Conservation (phyloP, 2,113 vertebrate species). For the Glaucidium brasilianum region DNA sequence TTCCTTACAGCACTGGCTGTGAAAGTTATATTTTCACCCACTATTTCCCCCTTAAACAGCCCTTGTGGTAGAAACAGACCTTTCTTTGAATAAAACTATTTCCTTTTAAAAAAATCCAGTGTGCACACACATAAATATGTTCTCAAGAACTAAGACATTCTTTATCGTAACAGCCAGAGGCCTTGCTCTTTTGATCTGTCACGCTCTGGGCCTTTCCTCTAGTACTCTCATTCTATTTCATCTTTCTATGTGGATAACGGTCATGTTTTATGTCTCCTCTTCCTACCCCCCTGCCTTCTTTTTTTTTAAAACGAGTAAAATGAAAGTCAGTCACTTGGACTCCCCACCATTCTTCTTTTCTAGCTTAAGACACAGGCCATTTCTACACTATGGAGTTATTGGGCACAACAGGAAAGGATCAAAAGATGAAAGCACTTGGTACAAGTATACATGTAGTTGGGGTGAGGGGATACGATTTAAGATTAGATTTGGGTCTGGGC, state of each 20-base stretch:
- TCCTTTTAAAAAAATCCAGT: background rate
- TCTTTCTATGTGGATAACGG: slow-evolving; percentile 9
- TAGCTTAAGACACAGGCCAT: background rate
- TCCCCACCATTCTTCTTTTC: background rate
- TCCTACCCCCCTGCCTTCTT: background rate
- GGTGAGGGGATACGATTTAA: background rate
- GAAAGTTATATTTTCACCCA: slow-evolving; percentile 21
- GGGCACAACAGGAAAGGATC: background rate
- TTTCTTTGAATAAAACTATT: slow-evolving; percentile 58
- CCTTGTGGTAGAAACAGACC: slow-evolving; percentile 31
- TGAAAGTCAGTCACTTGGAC: background rate
- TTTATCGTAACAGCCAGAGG: slow-evolving; percentile 43
- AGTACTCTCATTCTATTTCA: background rate
- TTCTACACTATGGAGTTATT: background rate
- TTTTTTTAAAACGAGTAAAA: background rate
- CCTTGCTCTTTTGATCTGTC: slow-evolving; percentile 61
- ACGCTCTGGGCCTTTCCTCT: slow-evolving; percentile 28
- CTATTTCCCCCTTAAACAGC: slow-evolving; percentile 9
- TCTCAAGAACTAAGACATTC: slow-evolving; percentile 53
- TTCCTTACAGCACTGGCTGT: background rate
- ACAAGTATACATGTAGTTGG: background rate
- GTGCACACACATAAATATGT: background rate
- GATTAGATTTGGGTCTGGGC: background rate
- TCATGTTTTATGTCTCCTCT: slow-evolving; percentile 25
- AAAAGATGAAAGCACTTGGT: background rate